These are phyloP conservation scores for Numenius phaeopus DNA, from an alignment of 2,797 vertebrate genomes.

Conservation along the genomic window DNA sequence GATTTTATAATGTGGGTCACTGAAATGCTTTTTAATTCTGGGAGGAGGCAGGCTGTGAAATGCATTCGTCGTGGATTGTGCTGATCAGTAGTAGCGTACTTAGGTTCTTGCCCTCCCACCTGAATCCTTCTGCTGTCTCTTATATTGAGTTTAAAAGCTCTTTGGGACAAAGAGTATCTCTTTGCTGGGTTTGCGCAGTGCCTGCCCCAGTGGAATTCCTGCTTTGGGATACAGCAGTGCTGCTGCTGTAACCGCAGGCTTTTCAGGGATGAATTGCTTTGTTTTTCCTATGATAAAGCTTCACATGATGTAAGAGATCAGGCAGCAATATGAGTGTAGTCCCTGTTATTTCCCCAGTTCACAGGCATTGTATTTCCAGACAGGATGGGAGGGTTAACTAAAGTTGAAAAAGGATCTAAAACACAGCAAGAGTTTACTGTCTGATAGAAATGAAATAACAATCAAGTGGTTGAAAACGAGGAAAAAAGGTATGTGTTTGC, in stretches of 20 bases:
- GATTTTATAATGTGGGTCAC: not conserved
- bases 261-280: not conserved
- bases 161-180: not conserved
- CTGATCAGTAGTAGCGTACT: not conserved
- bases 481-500: not conserved
- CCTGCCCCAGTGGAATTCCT: not conserved
- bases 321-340: conserved; percentile 11
- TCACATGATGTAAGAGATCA: conserved; percentile 8
- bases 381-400: conserved; percentile 47
- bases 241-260: not conserved
- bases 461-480: not conserved
- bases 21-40: not conserved
- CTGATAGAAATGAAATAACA: conserved; percentile 30
- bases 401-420: conserved; percentile 49
- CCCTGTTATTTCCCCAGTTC: conserved; percentile 42
- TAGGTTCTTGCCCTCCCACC: not conserved
- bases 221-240: not conserved
- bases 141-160: not conserved
- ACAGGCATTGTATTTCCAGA: conserved; percentile 26
- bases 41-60: not conserved
- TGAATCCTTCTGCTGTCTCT: not conserved
- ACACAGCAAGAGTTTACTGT: conserved; percentile 7
- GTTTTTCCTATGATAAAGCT: conserved; percentile 4
- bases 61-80: not conserved
- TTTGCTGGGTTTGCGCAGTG: not conserved